Conservation (phyloP, 2,113 vertebrate species). For the Perca schrenkii region DNA sequence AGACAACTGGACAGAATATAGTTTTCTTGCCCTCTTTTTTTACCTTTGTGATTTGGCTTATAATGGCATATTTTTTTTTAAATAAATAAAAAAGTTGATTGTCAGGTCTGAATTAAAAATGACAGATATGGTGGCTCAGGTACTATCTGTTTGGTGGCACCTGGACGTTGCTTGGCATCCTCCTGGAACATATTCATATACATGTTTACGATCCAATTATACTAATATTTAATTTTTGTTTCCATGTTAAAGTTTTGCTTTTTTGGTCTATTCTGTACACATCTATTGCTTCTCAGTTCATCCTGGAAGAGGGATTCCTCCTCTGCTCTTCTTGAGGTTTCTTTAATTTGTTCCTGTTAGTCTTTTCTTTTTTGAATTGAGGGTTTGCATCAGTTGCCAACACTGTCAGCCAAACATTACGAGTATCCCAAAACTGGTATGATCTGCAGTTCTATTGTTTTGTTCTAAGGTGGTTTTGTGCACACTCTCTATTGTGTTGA, state of each 20-base stretch:
- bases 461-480: constrained; percentile 4
- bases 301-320: not conserved
- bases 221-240: not conserved
- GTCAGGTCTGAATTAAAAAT: not conserved
- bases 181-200: not conserved
- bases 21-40: not conserved
- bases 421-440: not conserved
- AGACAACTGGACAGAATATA: too few relatives aligned
- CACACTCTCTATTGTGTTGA: not conserved
- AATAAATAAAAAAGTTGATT: not conserved
- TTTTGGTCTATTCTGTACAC: not conserved
- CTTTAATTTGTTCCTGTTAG: not conserved
- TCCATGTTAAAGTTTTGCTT: not conserved
- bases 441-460: not conserved
- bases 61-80: too few relatives aligned
- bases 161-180: not conserved
- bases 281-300: not conserved
- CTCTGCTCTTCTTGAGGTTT: not conserved
- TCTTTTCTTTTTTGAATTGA: not conserved
- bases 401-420: not conserved
- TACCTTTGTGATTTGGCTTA: not conserved
- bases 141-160: not conserved
- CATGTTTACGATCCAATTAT: not conserved
- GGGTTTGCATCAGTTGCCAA: not conserved
- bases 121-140: not conserved